Evolutionary conservation across 1,140 invertebrate species (phyloP), one percentile per base, ranked within the genome.

Genomic region (Elysia chlorotica): DNA sequence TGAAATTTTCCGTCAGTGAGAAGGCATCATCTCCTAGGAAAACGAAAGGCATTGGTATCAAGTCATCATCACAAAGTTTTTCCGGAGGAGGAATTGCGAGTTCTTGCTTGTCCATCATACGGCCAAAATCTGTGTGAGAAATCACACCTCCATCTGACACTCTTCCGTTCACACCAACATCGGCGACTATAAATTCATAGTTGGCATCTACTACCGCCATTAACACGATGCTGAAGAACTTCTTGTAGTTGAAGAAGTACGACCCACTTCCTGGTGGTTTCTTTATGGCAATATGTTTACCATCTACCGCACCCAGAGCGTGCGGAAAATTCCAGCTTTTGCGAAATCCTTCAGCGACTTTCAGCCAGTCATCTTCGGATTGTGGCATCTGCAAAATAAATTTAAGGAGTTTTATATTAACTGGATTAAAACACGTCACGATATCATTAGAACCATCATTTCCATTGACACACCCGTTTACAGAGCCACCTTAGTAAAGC

Each of bases 371-470:
- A 59, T 59, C 56, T 17, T 19, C 19, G 19, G 56, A n/a, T 59
- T 59, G 56, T 59, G 56, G 56, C 56, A 59, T 59, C 56, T 59
- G 56, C 6, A 59, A 59, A 59, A 59, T 6, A 59, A 48, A 48
- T 48, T 48, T 48, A 48, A 48, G 41, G 41, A 48, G 41, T 48
- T 48, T 48, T 48, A 48, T 48, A 48, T 48, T 48, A 48, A 48
- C 41, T 48, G 41, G n/a, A 48, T 48, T 48, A 48, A 10, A 48
- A 14, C n/a, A 48, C 41, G 10, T 10, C n/a, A 48, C n/a, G n/a
- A 14, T 48, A 48, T 48, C 41, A 48, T 14, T 48, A 48, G 41
- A 48, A 48, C n/a, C 10, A 48, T 48, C 41, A 14, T 48, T 48
- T 48, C 41, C 41, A 48, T 48, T 48, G 10, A 48, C 10, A 48